phyloP scores from a whole-genome alignment of 2,888 invertebrate genomes.

The Trichopria drosophilae region DNA sequence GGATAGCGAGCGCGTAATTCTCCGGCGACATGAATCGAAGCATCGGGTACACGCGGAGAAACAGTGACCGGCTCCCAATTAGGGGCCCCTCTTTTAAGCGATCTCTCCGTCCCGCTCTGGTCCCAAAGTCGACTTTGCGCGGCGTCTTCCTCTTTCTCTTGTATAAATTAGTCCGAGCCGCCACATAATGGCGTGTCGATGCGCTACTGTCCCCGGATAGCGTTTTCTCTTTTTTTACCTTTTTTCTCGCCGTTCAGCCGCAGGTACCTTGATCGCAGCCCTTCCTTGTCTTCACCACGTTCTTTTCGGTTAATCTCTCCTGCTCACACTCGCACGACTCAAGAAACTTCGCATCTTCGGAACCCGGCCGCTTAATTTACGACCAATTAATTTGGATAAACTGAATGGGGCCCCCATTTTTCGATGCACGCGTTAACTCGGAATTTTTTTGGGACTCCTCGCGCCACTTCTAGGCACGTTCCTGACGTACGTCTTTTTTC shows the following conservation, averaged over 20 bases:
- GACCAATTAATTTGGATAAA: constrained; percentile 60
- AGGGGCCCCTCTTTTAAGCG: constrained; percentile 51
- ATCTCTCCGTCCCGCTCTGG: constrained; percentile 35
- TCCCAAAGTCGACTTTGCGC: constrained; percentile 47
- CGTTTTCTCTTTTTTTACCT: constrained; percentile 34
- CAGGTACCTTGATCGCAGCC: constrained; percentile 18
- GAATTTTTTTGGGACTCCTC: too few relatives aligned
- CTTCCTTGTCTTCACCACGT: constrained; percentile 23
- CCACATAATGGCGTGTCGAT: constrained; percentile 59
- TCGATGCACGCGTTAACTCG: constrained; percentile 56
- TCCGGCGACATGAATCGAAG: too few relatives aligned
- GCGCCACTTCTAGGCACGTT: too few relatives aligned
- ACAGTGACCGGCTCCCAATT: constrained; percentile 57
- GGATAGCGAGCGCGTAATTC: too few relatives aligned
- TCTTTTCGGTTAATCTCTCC: constrained; percentile 29
- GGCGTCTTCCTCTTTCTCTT: constrained; percentile 55
- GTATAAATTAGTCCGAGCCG: constrained; percentile 59
- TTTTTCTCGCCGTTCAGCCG: constrained; percentile 21
- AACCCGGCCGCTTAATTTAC: constrained; percentile 54
- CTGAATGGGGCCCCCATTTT: constrained; percentile 52
- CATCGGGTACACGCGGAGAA: too few relatives aligned
- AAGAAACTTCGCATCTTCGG: constrained; percentile 11
- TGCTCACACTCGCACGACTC: constrained; percentile 19
- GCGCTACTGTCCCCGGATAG: constrained; percentile 54
- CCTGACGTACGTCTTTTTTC: too few relatives aligned